These are phyloP conservation scores for Climacteris rufus DNA, from an alignment of 2,113 vertebrate genomes.

Conservation along the genomic window DNA sequence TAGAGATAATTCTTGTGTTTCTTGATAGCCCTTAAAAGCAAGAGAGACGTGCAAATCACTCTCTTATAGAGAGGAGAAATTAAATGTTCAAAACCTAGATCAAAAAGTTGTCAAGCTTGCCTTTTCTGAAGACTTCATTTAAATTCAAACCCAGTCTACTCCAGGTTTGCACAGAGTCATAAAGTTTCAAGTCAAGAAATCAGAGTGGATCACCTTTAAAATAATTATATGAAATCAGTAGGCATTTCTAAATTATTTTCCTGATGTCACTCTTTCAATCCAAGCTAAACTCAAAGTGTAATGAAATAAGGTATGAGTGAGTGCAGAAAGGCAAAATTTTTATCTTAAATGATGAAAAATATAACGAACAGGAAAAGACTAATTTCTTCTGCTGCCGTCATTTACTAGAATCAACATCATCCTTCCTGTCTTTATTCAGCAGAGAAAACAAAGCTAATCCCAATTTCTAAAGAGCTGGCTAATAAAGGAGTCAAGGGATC, in stretches of 20 bases:
- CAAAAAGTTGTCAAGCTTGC: not conserved
- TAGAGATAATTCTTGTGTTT: not conserved
- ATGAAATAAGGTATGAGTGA: not conserved
- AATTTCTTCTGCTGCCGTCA: slow-evolving; percentile 66
- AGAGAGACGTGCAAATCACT: not conserved
- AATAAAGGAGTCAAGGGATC: slow-evolving; percentile 72
- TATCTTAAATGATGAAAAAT: slow-evolving; percentile 34
- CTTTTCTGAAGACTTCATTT: not conserved
- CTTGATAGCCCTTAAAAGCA: not conserved
- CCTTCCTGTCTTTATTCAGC: slow-evolving; percentile 66
- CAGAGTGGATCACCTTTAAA: not conserved
- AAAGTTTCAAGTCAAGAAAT: not conserved
- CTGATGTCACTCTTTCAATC: not conserved
- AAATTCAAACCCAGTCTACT: not conserved
- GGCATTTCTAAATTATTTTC: not conserved
- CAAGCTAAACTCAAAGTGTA: not conserved
- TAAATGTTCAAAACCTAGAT: not conserved
- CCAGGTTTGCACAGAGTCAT: fast-evolving
- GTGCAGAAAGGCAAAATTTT: not conserved
- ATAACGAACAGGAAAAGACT: slow-evolving; percentile 43
- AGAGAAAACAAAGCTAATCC: slow-evolving; percentile 72
- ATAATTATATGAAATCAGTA: not conserved
- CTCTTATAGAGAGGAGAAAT: not conserved
- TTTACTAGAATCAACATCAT: slow-evolving; percentile 70
- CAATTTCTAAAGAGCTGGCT: slow-evolving; percentile 68